phyloP scores from a whole-genome alignment of 2,113 vertebrate genomes.

The Chitala chitala region DNA sequence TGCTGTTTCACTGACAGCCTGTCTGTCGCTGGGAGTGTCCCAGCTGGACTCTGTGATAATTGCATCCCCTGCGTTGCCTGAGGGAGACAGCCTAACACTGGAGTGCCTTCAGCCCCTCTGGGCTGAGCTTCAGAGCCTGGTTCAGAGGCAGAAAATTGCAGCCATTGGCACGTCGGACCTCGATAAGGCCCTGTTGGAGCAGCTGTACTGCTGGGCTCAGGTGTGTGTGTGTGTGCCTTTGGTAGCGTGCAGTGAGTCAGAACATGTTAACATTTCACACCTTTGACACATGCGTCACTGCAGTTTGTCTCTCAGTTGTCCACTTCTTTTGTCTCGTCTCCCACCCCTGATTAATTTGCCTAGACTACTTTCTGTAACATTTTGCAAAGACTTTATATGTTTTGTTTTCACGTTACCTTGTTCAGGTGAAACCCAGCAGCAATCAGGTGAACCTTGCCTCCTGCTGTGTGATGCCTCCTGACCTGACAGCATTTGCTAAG shows the following conservation, averaged over 20 bases:
- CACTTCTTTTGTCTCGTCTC: no score
- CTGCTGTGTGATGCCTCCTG: slow-evolving; percentile 98
- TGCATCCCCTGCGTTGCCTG: slow-evolving; percentile 72
- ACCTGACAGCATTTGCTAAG: slow-evolving; percentile 94
- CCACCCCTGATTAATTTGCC: neutral
- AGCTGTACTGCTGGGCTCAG: slow-evolving; percentile 93
- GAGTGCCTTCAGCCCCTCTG: slow-evolving; percentile 86
- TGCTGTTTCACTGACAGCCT: slow-evolving; percentile 59
- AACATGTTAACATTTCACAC: no score
- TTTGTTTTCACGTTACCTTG: neutral
- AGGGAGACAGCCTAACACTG: slow-evolving; percentile 70
- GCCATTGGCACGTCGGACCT: slow-evolving; percentile 94
- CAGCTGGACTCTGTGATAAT: slow-evolving; percentile 95
- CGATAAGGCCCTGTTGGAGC: slow-evolving; percentile 86
- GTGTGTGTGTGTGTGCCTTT: slow-evolving; percentile 48
- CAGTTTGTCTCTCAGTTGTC: no score
- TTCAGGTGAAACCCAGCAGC: slow-evolving; percentile 91
- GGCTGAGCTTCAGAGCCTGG: slow-evolving; percentile 83
- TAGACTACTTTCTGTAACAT: neutral
- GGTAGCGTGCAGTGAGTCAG: no score
- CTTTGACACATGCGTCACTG: no score
- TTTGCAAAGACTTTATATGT: neutral
- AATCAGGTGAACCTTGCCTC: slow-evolving; percentile 98
- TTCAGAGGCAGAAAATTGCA: slow-evolving; percentile 76
- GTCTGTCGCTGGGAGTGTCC: slow-evolving; percentile 77